phyloP scores from a whole-genome alignment of 2,888 invertebrate genomes.

The Rotaria magnacalcarata region DNA sequence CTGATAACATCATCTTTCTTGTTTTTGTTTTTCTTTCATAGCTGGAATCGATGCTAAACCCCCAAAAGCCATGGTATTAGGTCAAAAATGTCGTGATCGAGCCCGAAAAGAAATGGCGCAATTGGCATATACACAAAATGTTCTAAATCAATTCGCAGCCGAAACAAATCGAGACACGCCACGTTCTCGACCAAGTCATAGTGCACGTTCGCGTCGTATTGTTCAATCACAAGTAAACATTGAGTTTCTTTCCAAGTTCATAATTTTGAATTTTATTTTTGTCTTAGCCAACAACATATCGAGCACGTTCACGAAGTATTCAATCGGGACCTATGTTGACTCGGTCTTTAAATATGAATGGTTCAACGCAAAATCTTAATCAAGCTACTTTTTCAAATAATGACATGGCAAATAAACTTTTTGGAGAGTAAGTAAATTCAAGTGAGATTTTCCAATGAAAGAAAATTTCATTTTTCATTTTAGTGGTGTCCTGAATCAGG shows the following conservation, averaged over 20 bases:
- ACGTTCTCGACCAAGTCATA: background rate
- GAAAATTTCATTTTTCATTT: background rate
- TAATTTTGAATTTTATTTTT: background rate
- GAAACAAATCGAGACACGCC: background rate
- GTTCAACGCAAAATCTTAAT: background rate
- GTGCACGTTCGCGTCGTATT: background rate
- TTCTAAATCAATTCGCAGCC: background rate
- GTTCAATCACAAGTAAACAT: background rate
- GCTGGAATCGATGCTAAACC: background rate
- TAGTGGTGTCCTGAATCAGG: background rate
- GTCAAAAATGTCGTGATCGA: slow-evolving; percentile 25
- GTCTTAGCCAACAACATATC: background rate
- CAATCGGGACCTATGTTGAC: background rate
- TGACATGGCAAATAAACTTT: background rate
- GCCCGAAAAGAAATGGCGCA: slow-evolving; percentile 8
- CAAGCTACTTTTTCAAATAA: background rate
- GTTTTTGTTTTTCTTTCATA: background rate
- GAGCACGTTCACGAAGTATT: slow-evolving; percentile 31
- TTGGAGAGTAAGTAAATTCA: background rate
- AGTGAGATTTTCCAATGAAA: no score
- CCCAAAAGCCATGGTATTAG: background rate
- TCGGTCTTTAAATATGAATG: background rate
- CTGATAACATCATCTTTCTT: background rate
- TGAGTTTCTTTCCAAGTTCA: background rate
- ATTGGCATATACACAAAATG: background rate